Percentiles rank a stretch among this genome's conserved stretches.
These are phyloP conservation scores for Pseudolaguvia tuberculata DNA, from an alignment of 2,113 vertebrate species.

Conservation along the genomic window DNA sequence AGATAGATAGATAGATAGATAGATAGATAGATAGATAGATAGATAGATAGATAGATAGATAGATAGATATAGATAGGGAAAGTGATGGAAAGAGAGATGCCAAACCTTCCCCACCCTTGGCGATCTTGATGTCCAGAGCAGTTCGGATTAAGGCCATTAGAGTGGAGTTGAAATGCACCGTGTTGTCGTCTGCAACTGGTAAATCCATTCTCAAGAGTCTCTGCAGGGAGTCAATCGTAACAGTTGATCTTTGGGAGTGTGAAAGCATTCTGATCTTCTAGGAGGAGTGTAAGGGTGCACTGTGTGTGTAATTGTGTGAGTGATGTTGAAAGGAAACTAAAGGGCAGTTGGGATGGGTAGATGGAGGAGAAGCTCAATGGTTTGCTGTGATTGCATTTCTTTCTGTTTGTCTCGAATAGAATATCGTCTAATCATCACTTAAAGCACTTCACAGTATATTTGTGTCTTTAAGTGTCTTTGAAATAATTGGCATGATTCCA, in stretches of 20 bases:
- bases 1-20: no score
- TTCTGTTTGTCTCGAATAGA: background rate
- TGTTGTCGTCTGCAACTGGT: slow-evolving; percentile 89
- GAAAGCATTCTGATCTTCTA: slow-evolving; percentile 62
- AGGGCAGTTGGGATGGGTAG: slow-evolving; percentile 17
- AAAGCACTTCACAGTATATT: background rate
- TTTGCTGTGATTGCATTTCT: background rate
- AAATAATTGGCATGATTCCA: no score
- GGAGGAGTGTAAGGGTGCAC: slow-evolving; percentile 43
- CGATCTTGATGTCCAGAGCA: slow-evolving; percentile 92
- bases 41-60: no score
- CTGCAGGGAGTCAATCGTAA: slow-evolving; percentile 68
- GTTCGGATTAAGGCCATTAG: slow-evolving; percentile 94
- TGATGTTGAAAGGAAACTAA: slow-evolving; percentile 27
- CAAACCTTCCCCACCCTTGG: slow-evolving; percentile 79
- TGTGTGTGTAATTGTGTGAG: slow-evolving; percentile 19
- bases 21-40: no score
- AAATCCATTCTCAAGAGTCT: slow-evolving; percentile 89
- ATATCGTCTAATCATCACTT: background rate
- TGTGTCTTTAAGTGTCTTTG: background rate
- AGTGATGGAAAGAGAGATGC: slow-evolving; percentile 39
- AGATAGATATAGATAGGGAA: slow-evolving; percentile 10
- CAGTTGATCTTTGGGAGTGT: slow-evolving; percentile 35
- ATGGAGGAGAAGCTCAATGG: slow-evolving; percentile 56
- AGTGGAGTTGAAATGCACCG: slow-evolving; percentile 91